Evolutionary conservation across 35 echinoderm and acorn worm genomes (phyloP).

Genomic region (Patiria miniata): DNA sequence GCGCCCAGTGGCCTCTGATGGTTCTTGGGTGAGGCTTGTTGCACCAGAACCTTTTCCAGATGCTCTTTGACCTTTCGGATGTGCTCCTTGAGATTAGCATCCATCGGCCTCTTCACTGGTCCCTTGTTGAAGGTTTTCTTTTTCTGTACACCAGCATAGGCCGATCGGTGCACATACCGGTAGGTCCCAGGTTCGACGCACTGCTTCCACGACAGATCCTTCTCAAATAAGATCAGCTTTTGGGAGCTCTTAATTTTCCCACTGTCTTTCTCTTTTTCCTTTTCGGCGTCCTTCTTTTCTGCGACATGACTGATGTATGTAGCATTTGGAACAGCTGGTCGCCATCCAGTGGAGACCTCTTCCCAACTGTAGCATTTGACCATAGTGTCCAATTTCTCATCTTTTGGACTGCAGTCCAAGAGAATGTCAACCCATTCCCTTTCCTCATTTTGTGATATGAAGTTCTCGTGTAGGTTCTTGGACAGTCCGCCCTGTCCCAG

Average conservation of each 20-base stretch:
- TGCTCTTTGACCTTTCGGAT: constrained; percentile 50
- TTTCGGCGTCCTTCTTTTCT: constrained; percentile 1
- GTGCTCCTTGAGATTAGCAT: constrained; percentile 30
- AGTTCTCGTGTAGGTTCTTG: neutral
- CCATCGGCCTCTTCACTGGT: constrained; percentile 27
- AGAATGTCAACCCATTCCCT: neutral
- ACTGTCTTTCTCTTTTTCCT: constrained; percentile 5
- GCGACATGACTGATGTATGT: neutral
- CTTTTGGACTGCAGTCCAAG: neutral
- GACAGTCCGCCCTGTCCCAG: neutral
- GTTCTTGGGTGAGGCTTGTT: constrained; percentile 35
- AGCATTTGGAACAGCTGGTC: neutral
- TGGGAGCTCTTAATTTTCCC: neutral
- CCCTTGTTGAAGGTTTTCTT: constrained; percentile 29
- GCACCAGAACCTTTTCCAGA: constrained; percentile 39
- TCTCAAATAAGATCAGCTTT: neutral
- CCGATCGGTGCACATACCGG: constrained; percentile 41
- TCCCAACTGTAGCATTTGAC: neutral
- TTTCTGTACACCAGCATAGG: neutral
- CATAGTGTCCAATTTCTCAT: neutral
- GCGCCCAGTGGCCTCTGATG: constrained; percentile 23
- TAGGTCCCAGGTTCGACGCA: constrained; percentile 49
- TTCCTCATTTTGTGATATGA: neutral
- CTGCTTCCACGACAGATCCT: constrained; percentile 30
- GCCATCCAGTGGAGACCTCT: neutral